phyloP scores from a whole-genome alignment of 37 sponge, comb jelly and placozoan genomes.

The Mnemiopsis leidyi region DNA sequence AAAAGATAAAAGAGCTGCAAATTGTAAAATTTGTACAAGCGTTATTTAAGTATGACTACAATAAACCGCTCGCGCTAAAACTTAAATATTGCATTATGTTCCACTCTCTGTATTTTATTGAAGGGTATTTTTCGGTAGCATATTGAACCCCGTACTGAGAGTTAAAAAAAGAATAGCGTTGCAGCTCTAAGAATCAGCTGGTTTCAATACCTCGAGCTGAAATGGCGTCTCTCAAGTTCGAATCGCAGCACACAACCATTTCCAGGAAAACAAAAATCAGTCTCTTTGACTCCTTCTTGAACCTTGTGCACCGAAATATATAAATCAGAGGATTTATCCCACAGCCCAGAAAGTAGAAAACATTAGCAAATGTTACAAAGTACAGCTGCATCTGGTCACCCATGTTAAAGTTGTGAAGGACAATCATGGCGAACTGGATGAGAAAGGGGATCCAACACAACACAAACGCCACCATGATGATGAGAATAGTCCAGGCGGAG shows the following conservation, averaged over 20 bases:
- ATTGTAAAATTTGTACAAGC: too few relatives aligned
- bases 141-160: too few relatives aligned
- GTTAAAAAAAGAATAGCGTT: too few relatives aligned
- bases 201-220: neutral
- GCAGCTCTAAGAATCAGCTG: neutral
- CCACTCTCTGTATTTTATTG: too few relatives aligned
- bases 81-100: too few relatives aligned
- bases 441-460: conserved; percentile 54
- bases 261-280: neutral
- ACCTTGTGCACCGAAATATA: conserved; percentile 28
- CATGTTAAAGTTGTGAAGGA: conserved; percentile 62
- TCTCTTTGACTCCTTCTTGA: conserved; percentile 49
- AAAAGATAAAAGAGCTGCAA: too few relatives aligned
- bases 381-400: conserved; percentile 19
- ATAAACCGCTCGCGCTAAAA: too few relatives aligned
- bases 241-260: neutral
- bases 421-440: neutral
- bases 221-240: neutral
- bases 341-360: conserved; percentile 56
- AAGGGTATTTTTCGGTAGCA: too few relatives aligned
- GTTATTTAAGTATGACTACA: too few relatives aligned
- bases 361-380: conserved; percentile 32
- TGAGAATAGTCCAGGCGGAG: conserved; percentile 64
- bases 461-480: conserved; percentile 43
- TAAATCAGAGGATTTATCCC: conserved; percentile 27